Base-by-base conservation (phyloP, 2,888 invertebrate genomes). In the Cheilosia variabilis region DNA sequence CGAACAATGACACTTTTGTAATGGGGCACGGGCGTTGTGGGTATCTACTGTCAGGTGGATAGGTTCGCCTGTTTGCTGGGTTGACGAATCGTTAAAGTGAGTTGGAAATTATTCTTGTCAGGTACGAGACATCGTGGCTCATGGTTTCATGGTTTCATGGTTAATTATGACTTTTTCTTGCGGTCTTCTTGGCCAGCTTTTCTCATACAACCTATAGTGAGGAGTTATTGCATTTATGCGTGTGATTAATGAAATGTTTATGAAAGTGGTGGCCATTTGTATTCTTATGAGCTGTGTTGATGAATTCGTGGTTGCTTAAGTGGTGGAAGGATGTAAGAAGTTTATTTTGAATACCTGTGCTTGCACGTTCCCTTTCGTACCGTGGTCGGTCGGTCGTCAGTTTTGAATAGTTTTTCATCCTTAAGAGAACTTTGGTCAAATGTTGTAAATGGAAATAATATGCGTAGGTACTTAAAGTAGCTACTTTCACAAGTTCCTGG, bases 191-290 rank as follows among this genome's bases (percentile, higher is more conserved):
- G 50, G 58, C 55, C 37, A 27, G 34, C 57, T 22, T 55, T 45
- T 57, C 53, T 15, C 27, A 47, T 31, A 45, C 37, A 17, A 34
- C 50, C 19, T 9, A 9, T 9, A 9, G 31, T 41, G 55, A 78
- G 73, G 73, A 83, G 78, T 83, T 78, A 83, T 83, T 63, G 63
- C 73, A 52, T 66, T 76, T 58, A 60, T 58, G 57, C 71, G 76
- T 71, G 76, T 71, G 71, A 65, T 58, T 77, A 76, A 82, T 76
- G 45, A 65, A 76, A 65, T 71, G 27, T 19, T 47, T 53, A 19
- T 34, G 27, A 65, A 60, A 37, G 63, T n/a, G 10, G 22, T 68
- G 43, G 6, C 7, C 31, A 71, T 34, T 69, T 34, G n/a, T 13
- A 22, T 10, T 22, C 22, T 17, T 43, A 24, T n/a, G 7, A 9